A percentile compares a stretch with the other conserved stretches of the same genome.
Conservation (phyloP, 2,113 vertebrate genomes). For the Miniopterus natalensis region DNA sequence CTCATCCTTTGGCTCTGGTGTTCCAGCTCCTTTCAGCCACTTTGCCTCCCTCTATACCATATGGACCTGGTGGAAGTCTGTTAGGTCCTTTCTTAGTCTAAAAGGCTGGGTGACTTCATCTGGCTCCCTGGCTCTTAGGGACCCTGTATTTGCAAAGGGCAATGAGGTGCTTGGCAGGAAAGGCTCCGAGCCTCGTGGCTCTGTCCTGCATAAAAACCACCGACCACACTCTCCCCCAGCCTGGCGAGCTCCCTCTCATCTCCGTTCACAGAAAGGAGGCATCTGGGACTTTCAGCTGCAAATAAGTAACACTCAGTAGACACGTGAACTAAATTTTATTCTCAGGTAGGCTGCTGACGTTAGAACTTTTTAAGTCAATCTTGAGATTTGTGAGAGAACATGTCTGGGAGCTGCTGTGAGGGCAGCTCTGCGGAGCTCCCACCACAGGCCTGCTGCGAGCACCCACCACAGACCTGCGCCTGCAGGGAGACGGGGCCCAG, state of each 20-base stretch:
- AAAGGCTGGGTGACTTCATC: neutral
- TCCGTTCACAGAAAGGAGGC: neutral
- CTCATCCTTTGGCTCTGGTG: neutral
- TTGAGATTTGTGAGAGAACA: slow-evolving; percentile 16
- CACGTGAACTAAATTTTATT: neutral
- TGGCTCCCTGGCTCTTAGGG: neutral
- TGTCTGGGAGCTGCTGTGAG: neutral
- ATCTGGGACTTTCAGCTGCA: slow-evolving; percentile 22
- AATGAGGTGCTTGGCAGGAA: neutral
- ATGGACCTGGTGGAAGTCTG: neutral
- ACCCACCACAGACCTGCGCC: too few relatives aligned
- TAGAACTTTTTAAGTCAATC: neutral
- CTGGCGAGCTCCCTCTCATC: accelerated
- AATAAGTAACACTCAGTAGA: neutral
- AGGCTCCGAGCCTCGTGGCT: accelerated
- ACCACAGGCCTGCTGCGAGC: neutral
- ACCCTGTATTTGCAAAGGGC: neutral
- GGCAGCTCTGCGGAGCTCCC: neutral
- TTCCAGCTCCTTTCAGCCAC: neutral
- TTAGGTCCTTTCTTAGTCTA: neutral
- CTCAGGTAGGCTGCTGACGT: neutral
- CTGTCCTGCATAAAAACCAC: neutral
- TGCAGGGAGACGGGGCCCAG: too few relatives aligned
- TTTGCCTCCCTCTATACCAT: neutral
- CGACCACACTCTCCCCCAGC: too few relatives aligned